These are phyloP conservation scores for Aselliscus stoliczkanus DNA, from an alignment of 2,797 vertebrate species.

Conservation along the genomic window DNA sequence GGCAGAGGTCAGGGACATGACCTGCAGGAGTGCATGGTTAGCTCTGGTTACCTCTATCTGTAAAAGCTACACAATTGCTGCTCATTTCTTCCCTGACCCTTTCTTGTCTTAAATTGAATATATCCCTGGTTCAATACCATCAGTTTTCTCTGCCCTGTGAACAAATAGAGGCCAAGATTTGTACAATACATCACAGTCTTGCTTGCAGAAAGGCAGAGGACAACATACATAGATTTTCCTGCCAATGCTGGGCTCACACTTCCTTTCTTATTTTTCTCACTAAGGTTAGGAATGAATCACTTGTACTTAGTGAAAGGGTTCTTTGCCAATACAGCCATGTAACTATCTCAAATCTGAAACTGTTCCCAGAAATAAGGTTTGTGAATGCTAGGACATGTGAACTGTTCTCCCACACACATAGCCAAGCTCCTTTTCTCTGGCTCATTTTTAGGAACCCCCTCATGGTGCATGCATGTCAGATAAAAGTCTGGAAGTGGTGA, in stretches of 20 bases:
- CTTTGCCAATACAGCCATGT: slow-evolving; percentile 17
- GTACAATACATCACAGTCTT: not conserved
- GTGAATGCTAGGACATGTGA: not conserved
- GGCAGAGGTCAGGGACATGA: not conserved
- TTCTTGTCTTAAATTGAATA: not conserved
- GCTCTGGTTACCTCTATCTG: not conserved
- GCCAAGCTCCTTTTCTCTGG: not conserved
- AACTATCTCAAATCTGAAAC: slow-evolving; percentile 41
- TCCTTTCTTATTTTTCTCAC: slow-evolving; percentile 31
- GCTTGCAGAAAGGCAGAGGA: slow-evolving; percentile 9
- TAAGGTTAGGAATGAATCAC: slow-evolving; percentile 43
- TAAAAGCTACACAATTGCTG: not conserved
- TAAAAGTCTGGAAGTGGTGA: slow-evolving; percentile 4
- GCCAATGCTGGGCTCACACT: not conserved
- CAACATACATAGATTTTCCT: not conserved
- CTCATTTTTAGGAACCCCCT: not conserved
- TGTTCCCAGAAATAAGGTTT: slow-evolving; percentile 19
- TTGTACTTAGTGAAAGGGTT: not conserved
- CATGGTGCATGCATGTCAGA: not conserved
- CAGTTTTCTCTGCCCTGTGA: not conserved
- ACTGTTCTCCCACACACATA: not conserved
- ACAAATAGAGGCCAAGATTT: not conserved
- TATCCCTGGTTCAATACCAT: not conserved
- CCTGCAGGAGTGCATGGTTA: not conserved
- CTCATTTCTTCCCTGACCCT: not conserved